Percentiles rank a stretch among this genome's conserved stretches.
These are phyloP conservation scores for Papilio polyxenes DNA, from an alignment of 1,140 invertebrate species.

Conservation along the genomic window DNA sequence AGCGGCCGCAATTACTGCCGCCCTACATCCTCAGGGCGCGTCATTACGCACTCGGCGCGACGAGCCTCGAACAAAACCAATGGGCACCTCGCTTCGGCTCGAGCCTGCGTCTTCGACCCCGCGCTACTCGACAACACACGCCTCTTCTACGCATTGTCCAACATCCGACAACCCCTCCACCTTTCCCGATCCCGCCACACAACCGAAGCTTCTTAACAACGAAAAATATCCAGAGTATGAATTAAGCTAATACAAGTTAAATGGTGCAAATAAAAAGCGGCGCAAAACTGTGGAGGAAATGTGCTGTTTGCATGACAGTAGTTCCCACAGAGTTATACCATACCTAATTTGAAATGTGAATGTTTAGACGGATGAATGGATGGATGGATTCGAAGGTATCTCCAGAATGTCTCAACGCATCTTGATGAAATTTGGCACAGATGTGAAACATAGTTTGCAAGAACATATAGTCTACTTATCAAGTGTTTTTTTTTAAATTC, in stretches of 20 bases:
- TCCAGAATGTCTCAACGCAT: too few species aligned
- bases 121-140: constrained; percentile 34
- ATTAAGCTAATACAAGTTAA: constrained; percentile 60
- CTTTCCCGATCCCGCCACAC: constrained; percentile 46
- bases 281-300: neutral
- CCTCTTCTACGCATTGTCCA: constrained; percentile 43
- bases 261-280: neutral
- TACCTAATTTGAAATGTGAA: too few species aligned
- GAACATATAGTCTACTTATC: too few species aligned
- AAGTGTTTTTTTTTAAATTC: too few species aligned
- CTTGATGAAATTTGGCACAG: too few species aligned
- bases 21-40: constrained; percentile 46
- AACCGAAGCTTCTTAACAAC: constrained; percentile 66
- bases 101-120: constrained; percentile 6
- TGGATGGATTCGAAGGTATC: too few species aligned
- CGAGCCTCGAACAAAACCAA: constrained; percentile 46
- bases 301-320: neutral
- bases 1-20: constrained; percentile 48
- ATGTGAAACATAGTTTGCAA: too few species aligned
- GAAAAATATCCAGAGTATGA: constrained; percentile 59
- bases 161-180: constrained; percentile 48
- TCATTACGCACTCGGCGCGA: constrained; percentile 52
- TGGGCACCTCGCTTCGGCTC: constrained; percentile 29
- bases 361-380: too few species aligned
- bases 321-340: neutral